Evolutionary conservation across 35 echinoderm and acorn worm genomes (phyloP), one percentile per base, ranked within the genome.

Genomic region (Diadema setosum): DNA sequence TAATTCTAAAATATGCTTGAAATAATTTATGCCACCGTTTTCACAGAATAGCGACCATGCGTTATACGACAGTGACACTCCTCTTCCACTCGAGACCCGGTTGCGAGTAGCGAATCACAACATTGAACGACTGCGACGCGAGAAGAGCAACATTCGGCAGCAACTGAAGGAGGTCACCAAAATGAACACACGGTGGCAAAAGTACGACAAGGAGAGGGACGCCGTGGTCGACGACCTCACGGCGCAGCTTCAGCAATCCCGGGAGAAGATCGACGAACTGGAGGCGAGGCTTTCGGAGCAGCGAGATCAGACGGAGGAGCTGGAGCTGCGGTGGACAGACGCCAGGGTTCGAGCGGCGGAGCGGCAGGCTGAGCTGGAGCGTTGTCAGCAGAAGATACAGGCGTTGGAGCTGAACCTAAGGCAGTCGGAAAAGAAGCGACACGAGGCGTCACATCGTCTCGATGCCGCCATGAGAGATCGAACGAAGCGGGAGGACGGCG

Each of bases 151-250:
- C 25, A 21, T 41, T 24, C 2, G 39, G 21, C 34, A 20, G 24
- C 27, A 78, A 44, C 14, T 78, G 0, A 78, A 78, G 37, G 73
- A 78, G 24, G 73, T 78, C 40, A 43, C 73, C 1, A 78, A 78
- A 36, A 78, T 78, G 73, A 78, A 78, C 73, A 78, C 27, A 41
- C 36, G 73, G 21, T 78, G 73, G 73, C 73, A 78, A 44, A 78
- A 78, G n/a, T 78, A 78, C 37, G 73, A 78, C 30, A 78, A 78
- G 73, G 73, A 78, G 40, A 39, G 73, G 35, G 73, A 78, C 21
- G 73, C 37, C 36, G 20, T 78, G 0, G 73, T 78, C 3, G 73
- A 41, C 37, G 37, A 78, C 37, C 73, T 78, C 40, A 44, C 73
- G 3, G 9, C 40, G 2, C 33, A 78, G 44, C 1, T 21, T 20